Percentiles rank a stretch among this genome's conserved stretches.
Conservation (phyloP, 2,113 vertebrate species). For the Podocnemis expansa region DNA sequence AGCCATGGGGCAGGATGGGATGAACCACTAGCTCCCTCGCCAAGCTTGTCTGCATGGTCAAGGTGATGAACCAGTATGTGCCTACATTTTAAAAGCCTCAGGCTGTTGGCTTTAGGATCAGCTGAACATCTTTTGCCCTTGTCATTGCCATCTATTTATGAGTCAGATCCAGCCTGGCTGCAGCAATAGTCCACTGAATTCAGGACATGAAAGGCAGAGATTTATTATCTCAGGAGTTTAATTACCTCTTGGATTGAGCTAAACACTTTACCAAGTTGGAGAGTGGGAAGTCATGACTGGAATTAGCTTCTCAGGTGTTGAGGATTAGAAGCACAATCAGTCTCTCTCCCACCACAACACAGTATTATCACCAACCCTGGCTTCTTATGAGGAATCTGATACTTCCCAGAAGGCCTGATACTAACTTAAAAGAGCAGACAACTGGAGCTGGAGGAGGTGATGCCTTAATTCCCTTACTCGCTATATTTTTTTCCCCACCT, state of each 20-base stretch:
- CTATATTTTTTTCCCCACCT: slow-evolving; percentile 20
- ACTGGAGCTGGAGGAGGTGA: background rate
- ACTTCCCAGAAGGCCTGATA: slow-evolving; percentile 24
- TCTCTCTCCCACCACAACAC: background rate
- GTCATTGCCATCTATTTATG: background rate
- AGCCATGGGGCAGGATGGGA: too few relatives aligned
- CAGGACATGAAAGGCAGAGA: slow-evolving; percentile 1
- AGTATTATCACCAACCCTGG: background rate
- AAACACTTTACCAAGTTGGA: slow-evolving; percentile 37
- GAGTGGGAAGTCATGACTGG: slow-evolving; percentile 23
- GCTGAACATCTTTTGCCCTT: background rate
- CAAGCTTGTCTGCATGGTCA: too few relatives aligned
- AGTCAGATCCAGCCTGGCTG: background rate
- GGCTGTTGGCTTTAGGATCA: background rate
- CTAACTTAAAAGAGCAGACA: slow-evolving; percentile 2
- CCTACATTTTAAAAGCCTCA: too few relatives aligned
- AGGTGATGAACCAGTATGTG: too few relatives aligned
- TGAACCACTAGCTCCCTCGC: too few relatives aligned
- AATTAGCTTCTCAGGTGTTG: background rate
- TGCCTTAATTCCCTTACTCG: background rate
- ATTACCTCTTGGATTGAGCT: slow-evolving; percentile 56
- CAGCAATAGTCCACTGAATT: background rate
- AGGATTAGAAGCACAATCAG: slow-evolving; percentile 1
- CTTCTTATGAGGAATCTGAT: slow-evolving; percentile 45
- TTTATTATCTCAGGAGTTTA: slow-evolving; percentile 52